Percentiles rank a stretch among this genome's conserved stretches.
Conservation (phyloP, 2,113 vertebrate genomes). For the Macrotis lagotis region DNA sequence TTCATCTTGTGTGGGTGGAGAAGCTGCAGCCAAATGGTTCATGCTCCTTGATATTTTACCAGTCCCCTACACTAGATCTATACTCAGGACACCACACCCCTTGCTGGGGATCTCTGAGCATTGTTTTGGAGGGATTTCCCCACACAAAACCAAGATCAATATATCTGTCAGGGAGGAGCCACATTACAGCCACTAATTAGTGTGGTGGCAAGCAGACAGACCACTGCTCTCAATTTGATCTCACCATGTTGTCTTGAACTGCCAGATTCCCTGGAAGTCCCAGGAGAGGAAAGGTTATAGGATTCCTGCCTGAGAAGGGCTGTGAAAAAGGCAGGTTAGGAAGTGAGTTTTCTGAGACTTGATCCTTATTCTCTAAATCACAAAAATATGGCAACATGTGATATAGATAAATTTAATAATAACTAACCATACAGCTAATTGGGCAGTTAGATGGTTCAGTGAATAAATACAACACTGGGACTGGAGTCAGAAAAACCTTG, state of each 20-base stretch:
- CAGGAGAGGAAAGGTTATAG: not conserved
- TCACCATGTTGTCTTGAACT: not conserved
- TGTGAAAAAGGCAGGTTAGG: not conserved
- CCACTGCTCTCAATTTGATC: conserved; percentile 69
- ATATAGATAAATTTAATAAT: not conserved
- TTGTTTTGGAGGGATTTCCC: conserved; percentile 47
- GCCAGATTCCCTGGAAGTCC: not conserved
- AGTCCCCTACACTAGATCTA: not conserved
- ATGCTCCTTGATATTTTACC: not conserved
- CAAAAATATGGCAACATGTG: not conserved
- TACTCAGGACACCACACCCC: not conserved
- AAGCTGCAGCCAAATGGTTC: not conserved
- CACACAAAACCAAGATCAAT: conserved; percentile 53
- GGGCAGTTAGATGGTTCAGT: not conserved
- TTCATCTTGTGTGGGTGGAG: not conserved
- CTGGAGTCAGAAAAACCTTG: not conserved
- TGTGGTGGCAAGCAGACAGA: conserved; percentile 62
- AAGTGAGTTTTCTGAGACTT: not conserved
- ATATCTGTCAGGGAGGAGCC: conserved; percentile 64
- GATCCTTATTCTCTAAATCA: not conserved
- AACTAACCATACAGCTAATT: not conserved
- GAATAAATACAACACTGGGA: not conserved
- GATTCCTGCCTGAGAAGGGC: not conserved
- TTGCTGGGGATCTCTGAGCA: conserved; percentile 29
- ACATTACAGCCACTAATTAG: conserved; percentile 67